Evolutionary conservation across 2,113 vertebrate species (phyloP).

Genomic region (Siniperca chuatsi): DNA sequence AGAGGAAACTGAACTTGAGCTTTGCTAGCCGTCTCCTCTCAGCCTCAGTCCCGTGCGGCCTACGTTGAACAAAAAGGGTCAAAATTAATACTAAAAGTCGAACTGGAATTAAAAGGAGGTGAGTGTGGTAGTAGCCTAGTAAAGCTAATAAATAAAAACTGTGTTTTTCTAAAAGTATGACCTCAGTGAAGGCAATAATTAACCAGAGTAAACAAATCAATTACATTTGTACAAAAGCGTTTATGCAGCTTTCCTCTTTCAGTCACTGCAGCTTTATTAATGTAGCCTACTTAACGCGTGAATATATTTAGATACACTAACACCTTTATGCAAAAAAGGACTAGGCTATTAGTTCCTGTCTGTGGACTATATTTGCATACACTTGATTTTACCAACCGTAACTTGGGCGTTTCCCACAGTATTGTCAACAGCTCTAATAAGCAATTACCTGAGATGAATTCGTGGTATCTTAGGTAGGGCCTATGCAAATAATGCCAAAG

Average conservation of each 20-base stretch:
- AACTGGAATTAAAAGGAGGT: neutral
- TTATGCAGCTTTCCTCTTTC: neutral
- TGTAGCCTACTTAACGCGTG: too few relatives aligned
- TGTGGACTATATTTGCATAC: neutral
- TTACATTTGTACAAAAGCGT: neutral
- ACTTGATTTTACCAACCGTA: conserved; percentile 2
- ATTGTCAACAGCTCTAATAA: neutral
- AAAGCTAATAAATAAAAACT: neutral
- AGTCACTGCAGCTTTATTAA: neutral
- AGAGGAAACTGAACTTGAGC: neutral
- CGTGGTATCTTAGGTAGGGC: neutral
- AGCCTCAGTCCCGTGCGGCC: conserved; percentile 18
- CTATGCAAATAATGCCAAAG: conserved; percentile 25
- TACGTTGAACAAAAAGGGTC: conserved; percentile 30
- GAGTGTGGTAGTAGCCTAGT: neutral
- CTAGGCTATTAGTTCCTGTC: neutral
- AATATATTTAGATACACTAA: neutral
- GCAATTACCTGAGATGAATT: conserved; percentile 28
- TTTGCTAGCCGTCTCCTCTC: neutral
- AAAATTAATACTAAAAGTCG: conserved; percentile 10
- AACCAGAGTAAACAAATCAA: neutral
- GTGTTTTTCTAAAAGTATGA: neutral
- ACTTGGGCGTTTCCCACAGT: conserved; percentile 27
- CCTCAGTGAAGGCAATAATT: neutral
- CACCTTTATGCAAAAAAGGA: neutral